Percentiles rank a stretch among this genome's conserved stretches.
These are phyloP conservation scores for Alfaro cultratus DNA, from an alignment of 2,797 vertebrate genomes.

Conservation along the genomic window DNA sequence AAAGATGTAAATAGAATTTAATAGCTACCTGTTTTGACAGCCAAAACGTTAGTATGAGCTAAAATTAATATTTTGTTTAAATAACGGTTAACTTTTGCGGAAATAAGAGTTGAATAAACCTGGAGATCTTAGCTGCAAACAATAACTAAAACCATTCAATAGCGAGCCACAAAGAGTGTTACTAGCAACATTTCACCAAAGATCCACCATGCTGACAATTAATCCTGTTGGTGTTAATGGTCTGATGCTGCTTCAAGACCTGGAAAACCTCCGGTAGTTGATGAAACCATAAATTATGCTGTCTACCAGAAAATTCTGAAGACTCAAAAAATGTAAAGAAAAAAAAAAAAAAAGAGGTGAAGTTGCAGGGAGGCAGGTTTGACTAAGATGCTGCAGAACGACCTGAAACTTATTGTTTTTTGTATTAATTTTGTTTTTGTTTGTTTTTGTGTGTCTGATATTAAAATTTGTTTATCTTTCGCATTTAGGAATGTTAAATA, in stretches of 20 bases:
- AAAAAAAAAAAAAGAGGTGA: background rate
- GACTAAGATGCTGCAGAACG: background rate
- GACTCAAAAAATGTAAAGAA: background rate
- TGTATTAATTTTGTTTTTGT: background rate
- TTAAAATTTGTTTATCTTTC: background rate
- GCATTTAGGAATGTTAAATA: background rate
- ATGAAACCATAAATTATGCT: background rate
- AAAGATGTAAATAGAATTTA: background rate
- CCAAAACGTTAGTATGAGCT: too few species aligned
- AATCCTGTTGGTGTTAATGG: background rate
- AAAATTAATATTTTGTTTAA: too few species aligned
- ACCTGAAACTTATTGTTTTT: background rate
- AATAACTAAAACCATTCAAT: too few species aligned
- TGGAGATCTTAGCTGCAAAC: too few species aligned
- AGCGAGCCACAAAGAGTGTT: too few species aligned
- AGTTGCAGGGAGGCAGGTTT: background rate
- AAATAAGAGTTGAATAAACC: too few species aligned
- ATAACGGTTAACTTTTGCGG: too few species aligned
- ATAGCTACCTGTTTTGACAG: too few species aligned
- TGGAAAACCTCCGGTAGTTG: background rate
- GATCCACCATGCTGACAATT: background rate
- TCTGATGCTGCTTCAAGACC: background rate
- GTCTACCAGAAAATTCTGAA: background rate
- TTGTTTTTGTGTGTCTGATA: background rate
- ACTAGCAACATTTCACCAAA: background rate